Conservation (phyloP, 2,113 vertebrate genomes). For the Aix galericulata region DNA sequence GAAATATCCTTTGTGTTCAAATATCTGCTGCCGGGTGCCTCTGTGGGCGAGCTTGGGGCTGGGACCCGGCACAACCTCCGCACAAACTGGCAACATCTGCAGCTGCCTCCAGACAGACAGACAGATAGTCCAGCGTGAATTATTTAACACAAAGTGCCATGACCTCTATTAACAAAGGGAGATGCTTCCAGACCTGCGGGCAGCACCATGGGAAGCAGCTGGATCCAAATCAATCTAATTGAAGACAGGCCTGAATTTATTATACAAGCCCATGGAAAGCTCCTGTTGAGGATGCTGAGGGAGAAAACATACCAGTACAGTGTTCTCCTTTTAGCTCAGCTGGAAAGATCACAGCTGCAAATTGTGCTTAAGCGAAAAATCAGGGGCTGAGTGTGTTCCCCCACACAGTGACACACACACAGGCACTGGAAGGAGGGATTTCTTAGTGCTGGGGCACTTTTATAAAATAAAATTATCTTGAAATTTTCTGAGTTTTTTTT, state of each 20-base stretch:
- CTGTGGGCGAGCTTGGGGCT: not conserved
- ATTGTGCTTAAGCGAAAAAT: constrained; percentile 44
- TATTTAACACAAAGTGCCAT: constrained; percentile 86
- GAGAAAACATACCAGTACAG: constrained; percentile 59
- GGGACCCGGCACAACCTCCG: not conserved
- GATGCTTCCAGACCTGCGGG: constrained; percentile 81
- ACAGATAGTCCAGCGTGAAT: constrained; percentile 84
- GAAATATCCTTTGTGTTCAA: not conserved
- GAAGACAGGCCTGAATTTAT: constrained; percentile 79
- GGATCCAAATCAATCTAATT: constrained; percentile 74
- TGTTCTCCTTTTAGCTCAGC: constrained; percentile 65
- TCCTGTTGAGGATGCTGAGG: constrained; percentile 69
- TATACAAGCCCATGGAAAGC: constrained; percentile 49
- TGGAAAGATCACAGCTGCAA: constrained; percentile 68
- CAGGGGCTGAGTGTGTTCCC: accelerated
- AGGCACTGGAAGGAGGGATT: not conserved
- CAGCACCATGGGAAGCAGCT: constrained; percentile 80
- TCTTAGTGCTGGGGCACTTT: not conserved
- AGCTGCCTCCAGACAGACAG: constrained; percentile 77
- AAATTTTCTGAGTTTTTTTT: constrained; percentile 44
- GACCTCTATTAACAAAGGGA: constrained; percentile 83
- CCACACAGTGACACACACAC: not conserved
- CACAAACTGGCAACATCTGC: constrained; percentile 82
- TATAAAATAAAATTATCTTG: constrained; percentile 75
- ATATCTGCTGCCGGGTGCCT: not conserved